phyloP scores from a whole-genome alignment of 2,888 invertebrate genomes.

The Dicyrtoma fusca region DNA sequence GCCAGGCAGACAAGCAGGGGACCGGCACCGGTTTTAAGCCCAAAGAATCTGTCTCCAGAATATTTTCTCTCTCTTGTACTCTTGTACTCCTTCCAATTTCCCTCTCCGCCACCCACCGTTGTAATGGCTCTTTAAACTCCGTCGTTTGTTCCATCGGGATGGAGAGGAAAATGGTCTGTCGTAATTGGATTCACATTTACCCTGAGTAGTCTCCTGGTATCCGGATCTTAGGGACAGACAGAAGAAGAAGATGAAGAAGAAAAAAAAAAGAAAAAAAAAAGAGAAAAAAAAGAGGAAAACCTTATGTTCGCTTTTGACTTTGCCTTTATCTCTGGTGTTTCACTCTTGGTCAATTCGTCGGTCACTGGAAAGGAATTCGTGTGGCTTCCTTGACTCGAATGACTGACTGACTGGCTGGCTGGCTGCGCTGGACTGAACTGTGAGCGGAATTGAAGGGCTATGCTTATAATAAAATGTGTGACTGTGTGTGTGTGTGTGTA shows the following conservation, averaged over 20 bases:
- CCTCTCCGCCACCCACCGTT: constrained; percentile 24
- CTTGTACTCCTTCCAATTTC: background rate
- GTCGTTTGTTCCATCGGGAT: constrained; percentile 39
- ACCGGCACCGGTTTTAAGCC: background rate
- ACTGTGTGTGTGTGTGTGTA: constrained; percentile 4
- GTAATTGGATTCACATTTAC: constrained; percentile 53
- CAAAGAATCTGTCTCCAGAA: too few relatives aligned
- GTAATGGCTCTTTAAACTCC: constrained; percentile 36
- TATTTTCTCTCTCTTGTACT: too few relatives aligned
- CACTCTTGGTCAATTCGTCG: constrained; percentile 16
- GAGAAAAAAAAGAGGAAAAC: background rate
- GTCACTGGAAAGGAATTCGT: too few relatives aligned
- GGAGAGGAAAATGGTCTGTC: constrained; percentile 24
- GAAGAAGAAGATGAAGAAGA: background rate
- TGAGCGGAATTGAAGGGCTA: too few relatives aligned
- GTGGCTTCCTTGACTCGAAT: too few relatives aligned
- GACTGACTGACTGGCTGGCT: too few relatives aligned
- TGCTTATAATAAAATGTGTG: too few relatives aligned
- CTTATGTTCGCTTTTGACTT: constrained; percentile 1
- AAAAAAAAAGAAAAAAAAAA: background rate
- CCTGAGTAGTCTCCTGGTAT: constrained; percentile 39
- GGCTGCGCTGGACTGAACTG: too few relatives aligned
- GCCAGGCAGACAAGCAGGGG: background rate
- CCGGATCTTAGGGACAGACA: background rate
- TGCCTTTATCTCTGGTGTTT: background rate